Base-by-base conservation (phyloP, 2,113 vertebrate species). In the Castor canadensis region DNA sequence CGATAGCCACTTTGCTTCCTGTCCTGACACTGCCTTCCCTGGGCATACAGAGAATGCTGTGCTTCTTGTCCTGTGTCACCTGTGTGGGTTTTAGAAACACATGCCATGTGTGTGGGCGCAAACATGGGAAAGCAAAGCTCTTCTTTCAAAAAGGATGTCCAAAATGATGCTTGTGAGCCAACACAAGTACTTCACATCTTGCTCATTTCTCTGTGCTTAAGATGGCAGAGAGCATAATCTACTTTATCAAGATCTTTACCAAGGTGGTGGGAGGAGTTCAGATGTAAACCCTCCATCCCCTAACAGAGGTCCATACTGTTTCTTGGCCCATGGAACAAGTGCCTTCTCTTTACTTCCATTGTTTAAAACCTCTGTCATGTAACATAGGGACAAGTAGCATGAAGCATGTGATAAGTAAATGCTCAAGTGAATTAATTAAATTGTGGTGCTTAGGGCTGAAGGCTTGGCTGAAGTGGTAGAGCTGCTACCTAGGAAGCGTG, bases 81-180 rank as follows among this genome's bases (percentile, higher is more conserved):
- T 38, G 11, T 9, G 35, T 49, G 4, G 35, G 17, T 38, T 45
- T 49, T 15, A 69, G 73, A 40, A 38, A 9, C 3, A 10, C 45
- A 22, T 16, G 8, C 35, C 49, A 12, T 69, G 24, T 86, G 60
- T 69, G n/a, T n/a, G n/a, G n/a, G n/a, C n/a, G n/a, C n/a, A n/a
- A n/a, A n/a, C n/a, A n/a, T n/a, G n/a, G n/a, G n/a, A n/a, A n/a
- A 76, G 30, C 72, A 79, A 87, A 87, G 22, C 17, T 76, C 40
- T 83, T 81, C 17, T 93, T 92, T 94, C 60, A 88, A 96, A 83
- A n/a, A 94, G 66, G 22, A 76, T 69, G 8, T 40, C 26, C 86
- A 38, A 49, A 73, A 30, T 43, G 71, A 81, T 85, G 38, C 22
- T 2, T 24, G 72, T 2, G 4, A 92, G 28, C 84, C 43, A 84